Base-by-base conservation (phyloP, 2,888 invertebrate species). In the Sabatieria punctata region DNA sequence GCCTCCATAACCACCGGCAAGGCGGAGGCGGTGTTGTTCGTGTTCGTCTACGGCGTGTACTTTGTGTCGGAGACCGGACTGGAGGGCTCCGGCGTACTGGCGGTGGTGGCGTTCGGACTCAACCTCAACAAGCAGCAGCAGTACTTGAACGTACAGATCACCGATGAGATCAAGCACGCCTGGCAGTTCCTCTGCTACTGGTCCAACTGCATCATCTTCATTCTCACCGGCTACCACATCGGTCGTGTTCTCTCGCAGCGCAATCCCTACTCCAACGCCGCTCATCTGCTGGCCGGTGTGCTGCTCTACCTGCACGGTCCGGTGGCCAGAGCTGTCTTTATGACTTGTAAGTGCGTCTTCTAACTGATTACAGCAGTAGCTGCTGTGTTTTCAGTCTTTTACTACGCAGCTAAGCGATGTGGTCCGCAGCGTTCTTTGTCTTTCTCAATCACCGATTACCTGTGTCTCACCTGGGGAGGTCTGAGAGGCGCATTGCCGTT, bases 381-480 rank as follows among this genome's bases (percentile, higher is more conserved):
- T n/a, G n/a, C n/a, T n/a, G n/a, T n/a, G n/a, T n/a, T n/a, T n/a
- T n/a, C n/a, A n/a, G n/a, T n/a, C n/a, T n/a, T n/a, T n/a, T n/a
- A n/a, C n/a, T n/a, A n/a, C n/a, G n/a, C n/a, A n/a, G n/a, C n/a
- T n/a, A n/a, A n/a, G n/a, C n/a, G n/a, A n/a, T n/a, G n/a, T n/a
- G n/a, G n/a, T n/a, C n/a, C n/a, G n/a, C n/a, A n/a, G n/a, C n/a
- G n/a, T n/a, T n/a, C n/a, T n/a, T n/a, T n/a, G n/a, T n/a, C n/a
- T n/a, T n/a, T n/a, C n/a, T n/a, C n/a, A n/a, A n/a, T n/a, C n/a
- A n/a, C n/a, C n/a, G n/a, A n/a, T n/a, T n/a, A n/a, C 48, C 59
- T 73, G 55, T 73, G 77, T 3, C 72, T 75, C 56, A 73, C 74
- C 2, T 77, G 77, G 77, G 75, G 76, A n/a, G 77, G 76, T 0